These are phyloP conservation scores for Leucoma salicis DNA, from an alignment of 2,888 invertebrate species.

Conservation along the genomic window DNA sequence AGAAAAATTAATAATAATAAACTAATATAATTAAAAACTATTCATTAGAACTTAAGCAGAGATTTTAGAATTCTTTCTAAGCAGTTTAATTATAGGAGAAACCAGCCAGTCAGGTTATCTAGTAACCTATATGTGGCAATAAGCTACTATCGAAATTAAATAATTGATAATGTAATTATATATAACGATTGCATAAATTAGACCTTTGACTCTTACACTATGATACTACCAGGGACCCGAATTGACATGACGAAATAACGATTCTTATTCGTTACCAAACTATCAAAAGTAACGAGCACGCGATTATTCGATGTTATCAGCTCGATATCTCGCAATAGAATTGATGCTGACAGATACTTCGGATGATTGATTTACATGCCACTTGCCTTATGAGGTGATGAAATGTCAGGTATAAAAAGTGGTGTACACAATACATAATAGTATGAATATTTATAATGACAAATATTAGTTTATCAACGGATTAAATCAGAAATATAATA, in stretches of 20 bases:
- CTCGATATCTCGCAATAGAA: conserved; percentile 29
- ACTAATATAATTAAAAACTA: too few relatives aligned
- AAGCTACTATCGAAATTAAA: background rate
- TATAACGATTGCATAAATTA: conserved; percentile 4
- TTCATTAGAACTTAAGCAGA: too few relatives aligned
- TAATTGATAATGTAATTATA: background rate
- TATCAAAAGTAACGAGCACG: conserved; percentile 7
- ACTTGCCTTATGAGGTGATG: conserved; percentile 26
- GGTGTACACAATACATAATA: conserved; percentile 8
- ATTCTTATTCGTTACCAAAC: conserved; percentile 23
- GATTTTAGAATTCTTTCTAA: too few relatives aligned
- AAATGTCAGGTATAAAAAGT: conserved; percentile 22
- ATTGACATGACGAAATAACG: conserved; percentile 6
- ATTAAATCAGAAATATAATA: too few relatives aligned
- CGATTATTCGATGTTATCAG: conserved; percentile 25
- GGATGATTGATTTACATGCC: conserved; percentile 35
- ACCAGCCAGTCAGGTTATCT: background rate
- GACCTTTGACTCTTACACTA: conserved; percentile 9
- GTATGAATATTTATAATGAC: too few relatives aligned
- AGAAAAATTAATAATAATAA: too few relatives aligned
- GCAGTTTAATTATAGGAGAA: too few relatives aligned
- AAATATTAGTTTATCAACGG: too few relatives aligned
- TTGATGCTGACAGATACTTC: conserved; percentile 28
- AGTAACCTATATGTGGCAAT: background rate
- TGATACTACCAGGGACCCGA: background rate